Evolutionary conservation across 2,888 invertebrate genomes (phyloP), one percentile per base, ranked within the genome.

Genomic region (Zelleria hepariella): DNA sequence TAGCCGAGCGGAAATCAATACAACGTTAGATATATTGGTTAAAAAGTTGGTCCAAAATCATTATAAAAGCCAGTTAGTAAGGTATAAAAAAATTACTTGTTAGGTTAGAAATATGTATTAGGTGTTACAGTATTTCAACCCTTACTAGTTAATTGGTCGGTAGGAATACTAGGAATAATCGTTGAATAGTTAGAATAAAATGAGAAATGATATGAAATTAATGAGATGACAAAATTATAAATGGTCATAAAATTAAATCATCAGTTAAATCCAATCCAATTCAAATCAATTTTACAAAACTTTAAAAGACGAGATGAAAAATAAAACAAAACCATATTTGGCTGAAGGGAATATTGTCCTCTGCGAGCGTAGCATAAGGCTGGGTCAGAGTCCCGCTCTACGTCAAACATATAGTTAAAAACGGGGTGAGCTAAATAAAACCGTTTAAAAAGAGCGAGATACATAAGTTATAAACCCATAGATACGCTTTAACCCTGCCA

Each of bases 1-100:
- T 62, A 71, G 71, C 70, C 68, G 62, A 68, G 68, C 63, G 59
- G 61, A 69, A 64, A 55, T 55, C 23, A 21, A 21, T 55, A 32
- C 18, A 55, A 55, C 26, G 32, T 32, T 55, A 54, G 61, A 59
- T 61, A 60, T 60, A 63, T 62, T 60, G 26, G 59, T 61, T 61
- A 60, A 60, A 62, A 57, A 55, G 55, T 55, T 55, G 15, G 3
- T 21, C 25, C 23, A 24, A 23, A 21, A 18, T 27, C 18, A 32
- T 27, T 55, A 55, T 7, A 27, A 8, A 55, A 55, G 55, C 55
- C 27, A 55, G 55, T 55, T 55, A 55, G 55, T 57, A 48, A 24
- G 32, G 3, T 27, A 15, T 18, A 42, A 32, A 56, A n/a, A 32
- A 7, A 20, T 32, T 42, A 55, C n/a, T 53, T n/a, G 21, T 23